Conservation (phyloP, 2,797 vertebrate species). For the Alauda arvensis region DNA sequence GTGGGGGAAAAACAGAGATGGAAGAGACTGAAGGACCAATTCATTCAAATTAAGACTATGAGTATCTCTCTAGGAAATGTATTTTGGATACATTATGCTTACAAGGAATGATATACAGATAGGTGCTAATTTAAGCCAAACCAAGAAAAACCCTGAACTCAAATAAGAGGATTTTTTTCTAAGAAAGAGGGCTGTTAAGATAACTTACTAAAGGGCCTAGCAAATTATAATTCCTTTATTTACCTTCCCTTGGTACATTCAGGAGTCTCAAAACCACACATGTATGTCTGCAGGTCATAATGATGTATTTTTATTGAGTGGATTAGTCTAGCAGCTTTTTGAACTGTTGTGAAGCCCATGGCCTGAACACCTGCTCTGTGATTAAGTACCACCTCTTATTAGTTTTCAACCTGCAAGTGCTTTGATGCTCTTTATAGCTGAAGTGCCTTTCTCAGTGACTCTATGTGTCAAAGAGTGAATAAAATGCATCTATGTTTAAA, state of each 20-base stretch:
- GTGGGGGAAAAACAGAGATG: background rate
- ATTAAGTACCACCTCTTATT: background rate
- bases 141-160: background rate
- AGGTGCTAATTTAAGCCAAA: background rate
- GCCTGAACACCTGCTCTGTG: background rate
- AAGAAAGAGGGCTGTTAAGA: background rate
- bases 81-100: background rate
- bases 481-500: background rate
- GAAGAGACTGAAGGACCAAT: background rate
- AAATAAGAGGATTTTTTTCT: background rate
- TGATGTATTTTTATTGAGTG: background rate
- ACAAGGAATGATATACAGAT: background rate
- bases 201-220: background rate
- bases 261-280: background rate
- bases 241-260: background rate
- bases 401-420: background rate
- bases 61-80: background rate
- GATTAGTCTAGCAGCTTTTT: background rate
- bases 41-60: background rate
- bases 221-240: background rate
- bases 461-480: background rate
- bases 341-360: background rate
- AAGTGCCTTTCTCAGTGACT: background rate
- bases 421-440: background rate
- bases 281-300: background rate